Evolutionary conservation across 1,140 invertebrate genomes (phyloP).

Genomic region (Trissolcus basalis): DNA sequence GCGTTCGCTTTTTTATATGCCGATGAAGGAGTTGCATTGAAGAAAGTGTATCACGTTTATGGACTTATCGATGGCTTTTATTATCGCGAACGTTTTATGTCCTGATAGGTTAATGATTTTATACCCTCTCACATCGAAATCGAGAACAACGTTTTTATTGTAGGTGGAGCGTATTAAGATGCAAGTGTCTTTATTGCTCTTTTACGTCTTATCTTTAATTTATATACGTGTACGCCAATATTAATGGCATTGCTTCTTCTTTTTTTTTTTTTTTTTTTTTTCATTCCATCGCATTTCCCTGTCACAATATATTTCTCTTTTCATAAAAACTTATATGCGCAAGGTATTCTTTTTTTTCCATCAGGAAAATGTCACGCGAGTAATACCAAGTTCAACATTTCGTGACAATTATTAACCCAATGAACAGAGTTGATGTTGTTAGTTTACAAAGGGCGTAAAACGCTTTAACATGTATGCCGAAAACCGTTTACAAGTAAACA

Average conservation of each 20-base stretch:
- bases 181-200: neutral
- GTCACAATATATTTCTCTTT: no score
- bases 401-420: constrained; percentile 42
- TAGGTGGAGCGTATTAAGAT: neutral
- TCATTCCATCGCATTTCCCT: neutral
- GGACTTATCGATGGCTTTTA: constrained; percentile 15
- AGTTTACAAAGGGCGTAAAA: constrained; percentile 33
- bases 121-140: neutral
- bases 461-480: constrained; percentile 23
- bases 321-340: no score
- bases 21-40: constrained; percentile 8
- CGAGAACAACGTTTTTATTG: constrained; percentile 1
- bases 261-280: no score
- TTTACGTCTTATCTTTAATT: constrained; percentile 1
- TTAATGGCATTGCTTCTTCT: no score
- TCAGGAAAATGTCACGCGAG: constrained; percentile 33
- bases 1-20: constrained; percentile 3
- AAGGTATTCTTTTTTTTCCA: constrained; percentile 15
- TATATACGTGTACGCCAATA: neutral
- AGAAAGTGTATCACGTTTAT: constrained; percentile 21
- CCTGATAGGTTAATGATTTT: constrained; percentile 16
- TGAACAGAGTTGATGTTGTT: constrained; percentile 41
- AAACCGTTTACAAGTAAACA: constrained; percentile 31
- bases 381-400: constrained; percentile 17
- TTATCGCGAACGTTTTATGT: constrained; percentile 18